Evolutionary conservation across 92 coral and sea anemone species (phyloP), one percentile per base, ranked within the genome.

Genomic region (Epizoanthus scotinus): DNA sequence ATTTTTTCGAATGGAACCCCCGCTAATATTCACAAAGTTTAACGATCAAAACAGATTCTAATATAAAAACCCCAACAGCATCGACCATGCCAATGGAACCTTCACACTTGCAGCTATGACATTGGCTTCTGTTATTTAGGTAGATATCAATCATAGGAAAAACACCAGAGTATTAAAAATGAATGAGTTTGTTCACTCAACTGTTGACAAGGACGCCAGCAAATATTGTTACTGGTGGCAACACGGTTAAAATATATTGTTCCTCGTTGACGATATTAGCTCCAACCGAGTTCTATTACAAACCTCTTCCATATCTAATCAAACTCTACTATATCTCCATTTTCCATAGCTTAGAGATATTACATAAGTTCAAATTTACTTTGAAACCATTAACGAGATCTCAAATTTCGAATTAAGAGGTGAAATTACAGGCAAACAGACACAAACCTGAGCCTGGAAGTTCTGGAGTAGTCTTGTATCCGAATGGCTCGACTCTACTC

Each of bases 401-500:
- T 55, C 64, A 3, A 27, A 53, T 72, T 26, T 57, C 50, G 29
- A 13, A 18, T 2, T 22, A 60, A 13, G 28, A 60, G 65, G 34
- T n/a, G 65, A 27, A 27, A 31, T 31, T 29, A 27, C 34, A 10
- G 15, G 1, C 17, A 47, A n/a, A 64, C 14, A n/a, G 17, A 14
- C 54, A 83, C 90, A 74, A 53, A 91, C 95, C 88, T 83, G 90
- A 85, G 38, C 82, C 83, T n/a, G 87, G 80, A 9, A 75, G 69
- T 53, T 83, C 86, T 24, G 82, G 86, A 3, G 83, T 83, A 2
- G 90, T 71, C n/a, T 70, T 49, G 79, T 60, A 66, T 69, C 99
- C 99, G 79, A 84, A 96, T 13, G 99, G 96, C 61, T 90, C 83
- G 24, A 96, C 91, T 77, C 77, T 85, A 28, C 92, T 88, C 14